These are phyloP conservation scores for Drosophila flavopinicola DNA, from an alignment of 2,888 invertebrate genomes.

Conservation along the genomic window DNA sequence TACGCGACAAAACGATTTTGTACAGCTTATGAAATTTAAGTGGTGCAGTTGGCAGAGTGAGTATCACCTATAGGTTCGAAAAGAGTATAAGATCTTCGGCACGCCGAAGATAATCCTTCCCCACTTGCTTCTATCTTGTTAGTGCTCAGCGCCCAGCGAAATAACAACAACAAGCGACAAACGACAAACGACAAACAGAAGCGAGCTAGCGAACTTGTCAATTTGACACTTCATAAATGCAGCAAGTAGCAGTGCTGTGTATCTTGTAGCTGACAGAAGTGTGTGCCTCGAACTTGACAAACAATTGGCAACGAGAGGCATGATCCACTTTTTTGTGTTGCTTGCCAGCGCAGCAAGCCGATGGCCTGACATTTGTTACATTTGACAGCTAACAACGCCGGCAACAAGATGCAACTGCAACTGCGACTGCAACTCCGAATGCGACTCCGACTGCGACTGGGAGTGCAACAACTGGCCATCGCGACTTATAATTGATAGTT, in stretches of 20 bases:
- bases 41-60: no score
- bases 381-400: constrained; percentile 78
- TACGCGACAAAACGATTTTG: no score
- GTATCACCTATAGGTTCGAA: no score
- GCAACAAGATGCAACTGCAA: constrained; percentile 68
- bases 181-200: constrained; percentile 13
- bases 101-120: no score
- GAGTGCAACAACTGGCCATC: constrained; percentile 24
- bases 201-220: constrained; percentile 66
- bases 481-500: constrained; percentile 70
- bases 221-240: constrained; percentile 80
- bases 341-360: constrained; percentile 11
- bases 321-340: constrained; percentile 63
- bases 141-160: constrained; percentile 49
- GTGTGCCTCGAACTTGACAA: constrained; percentile 70
- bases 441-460: no score
- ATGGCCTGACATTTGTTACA: constrained; percentile 77
- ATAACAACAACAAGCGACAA: constrained; percentile 36
- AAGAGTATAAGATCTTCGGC: no score
- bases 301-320: constrained; percentile 67
- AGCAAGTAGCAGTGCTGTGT: constrained; percentile 32
- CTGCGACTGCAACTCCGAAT: constrained; percentile 34
- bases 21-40: no score
- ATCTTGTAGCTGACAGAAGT: constrained; percentile 71
- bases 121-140: constrained; percentile 68